Base-by-base conservation (phyloP, 2,113 vertebrate genomes). In the Martes martes region DNA sequence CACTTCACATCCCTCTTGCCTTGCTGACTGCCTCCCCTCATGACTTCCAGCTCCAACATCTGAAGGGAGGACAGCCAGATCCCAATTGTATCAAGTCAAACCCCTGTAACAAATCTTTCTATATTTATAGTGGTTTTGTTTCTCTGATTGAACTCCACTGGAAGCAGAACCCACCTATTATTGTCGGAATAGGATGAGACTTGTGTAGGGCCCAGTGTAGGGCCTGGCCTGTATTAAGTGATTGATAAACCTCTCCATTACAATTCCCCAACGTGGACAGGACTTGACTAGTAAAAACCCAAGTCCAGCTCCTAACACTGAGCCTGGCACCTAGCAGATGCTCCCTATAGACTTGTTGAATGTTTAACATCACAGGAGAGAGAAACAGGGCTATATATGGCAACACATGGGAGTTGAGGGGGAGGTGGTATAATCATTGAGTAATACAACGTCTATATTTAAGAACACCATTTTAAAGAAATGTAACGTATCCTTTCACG, bases 371-470 rank as follows among this genome's bases (percentile, higher is more conserved):
- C 59, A 93, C 19, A 81, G 73, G 10, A 95, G 84, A 36, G 36
- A 96, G 94, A 94, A 97, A 86, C 18, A 76, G 14, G 73, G 95
- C 78, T 95, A 74, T 96, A 97, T 91, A 96, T 11, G 82, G 95
- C 36, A 85, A 91, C 55, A 69, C 36, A 92, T 95, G 95, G 98
- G 95, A 91, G 92, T 74, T 95, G 94, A 97, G 82, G 91, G 50
- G 96, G 94, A 91, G 31, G 93, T 74, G 47, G 26, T 86, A 13
- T 83, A 92, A 97, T 96, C 76, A 97, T 57, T 97, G 96, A 97
- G 85, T 95, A 97, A 89, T 88, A 94, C 82, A 47, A 91, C 86
- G 92, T 79, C 89, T 97, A 97, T 97, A 95, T 97, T 97, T 96
- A 97, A 97, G 92, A 95, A 74, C 36, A 84, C 11, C 31, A 74